Evolutionary conservation across 2,113 vertebrate genomes (phyloP).

Genomic region (Hystrix brachyura): DNA sequence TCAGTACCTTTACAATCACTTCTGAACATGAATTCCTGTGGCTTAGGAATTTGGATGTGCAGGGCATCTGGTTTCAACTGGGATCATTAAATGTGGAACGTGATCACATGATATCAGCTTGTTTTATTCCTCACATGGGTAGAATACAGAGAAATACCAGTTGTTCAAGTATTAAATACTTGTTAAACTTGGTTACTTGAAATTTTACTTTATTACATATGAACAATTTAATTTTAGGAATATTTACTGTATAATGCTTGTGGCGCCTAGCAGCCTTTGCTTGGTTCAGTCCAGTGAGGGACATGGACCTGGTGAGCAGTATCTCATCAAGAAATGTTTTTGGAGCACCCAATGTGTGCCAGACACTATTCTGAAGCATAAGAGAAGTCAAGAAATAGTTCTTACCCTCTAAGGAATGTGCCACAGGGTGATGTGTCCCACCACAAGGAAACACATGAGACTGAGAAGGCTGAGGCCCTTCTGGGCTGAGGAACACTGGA

Average conservation of each 20-base stretch:
- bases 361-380: not conserved
- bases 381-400: not conserved
- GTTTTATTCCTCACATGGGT: slow-evolving; percentile 47
- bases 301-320: not conserved
- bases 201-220: slow-evolving; percentile 22
- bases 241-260: slow-evolving; percentile 40
- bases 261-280: not conserved
- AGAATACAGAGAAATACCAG: slow-evolving; percentile 23
- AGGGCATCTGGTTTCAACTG: not conserved
- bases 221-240: slow-evolving; percentile 10
- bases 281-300: not conserved
- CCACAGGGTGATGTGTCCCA: not conserved
- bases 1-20: not conserved
- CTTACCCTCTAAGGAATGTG: not conserved
- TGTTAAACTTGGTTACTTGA: slow-evolving; percentile 29
- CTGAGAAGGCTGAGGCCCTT: not conserved
- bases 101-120: not conserved
- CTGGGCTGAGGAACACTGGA: not conserved
- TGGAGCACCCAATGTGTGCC: not conserved
- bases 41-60: not conserved
- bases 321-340: slow-evolving; percentile 35
- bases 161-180: slow-evolving; percentile 32
- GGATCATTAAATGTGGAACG: not conserved
- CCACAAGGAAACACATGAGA: not conserved
- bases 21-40: not conserved